phyloP scores from a whole-genome alignment of 1,140 invertebrate species.

The Drosophila pruinosa region DNA sequence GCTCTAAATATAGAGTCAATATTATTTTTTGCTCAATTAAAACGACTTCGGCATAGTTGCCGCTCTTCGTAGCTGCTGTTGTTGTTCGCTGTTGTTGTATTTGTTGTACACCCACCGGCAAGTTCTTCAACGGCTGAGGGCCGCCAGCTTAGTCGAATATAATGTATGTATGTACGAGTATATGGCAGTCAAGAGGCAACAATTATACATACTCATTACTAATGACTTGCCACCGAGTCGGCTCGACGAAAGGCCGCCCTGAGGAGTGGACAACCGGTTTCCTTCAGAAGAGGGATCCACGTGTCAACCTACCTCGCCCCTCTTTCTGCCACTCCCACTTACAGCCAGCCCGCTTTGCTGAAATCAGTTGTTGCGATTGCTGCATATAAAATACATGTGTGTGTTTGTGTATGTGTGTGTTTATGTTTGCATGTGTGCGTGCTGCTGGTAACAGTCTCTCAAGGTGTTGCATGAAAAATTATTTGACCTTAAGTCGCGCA shows the following conservation, averaged over 20 bases:
- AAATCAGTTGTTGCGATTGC: constrained; percentile 22
- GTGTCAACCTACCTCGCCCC: not conserved
- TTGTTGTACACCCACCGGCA: not conserved
- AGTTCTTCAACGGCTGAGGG: constrained; percentile 19
- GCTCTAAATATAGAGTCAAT: constrained; percentile 19
- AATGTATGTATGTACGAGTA: not conserved
- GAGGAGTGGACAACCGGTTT: constrained; percentile 37
- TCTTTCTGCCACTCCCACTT: not conserved
- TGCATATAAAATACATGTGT: too few relatives aligned
- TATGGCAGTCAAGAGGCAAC: constrained; percentile 7
- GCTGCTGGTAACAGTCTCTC: constrained; percentile 36
- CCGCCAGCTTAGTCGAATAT: not conserved
- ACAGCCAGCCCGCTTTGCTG: constrained; percentile 18
- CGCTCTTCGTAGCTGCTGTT: constrained; percentile 19
- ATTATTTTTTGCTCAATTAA: constrained; percentile 64
- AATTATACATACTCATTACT: constrained; percentile 44
- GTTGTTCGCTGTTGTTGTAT: not conserved
- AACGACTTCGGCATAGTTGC: constrained; percentile 21
- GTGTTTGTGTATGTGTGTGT: too few relatives aligned
- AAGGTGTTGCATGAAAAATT: constrained; percentile 72
- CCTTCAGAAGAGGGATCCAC: not conserved
- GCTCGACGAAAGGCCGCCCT: constrained; percentile 20
- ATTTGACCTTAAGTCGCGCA: constrained; percentile 58
- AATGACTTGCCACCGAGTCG: constrained; percentile 8
- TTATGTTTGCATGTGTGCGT: too few relatives aligned